Conservation (phyloP, 2,888 invertebrate species). For the Melolontha melolontha region DNA sequence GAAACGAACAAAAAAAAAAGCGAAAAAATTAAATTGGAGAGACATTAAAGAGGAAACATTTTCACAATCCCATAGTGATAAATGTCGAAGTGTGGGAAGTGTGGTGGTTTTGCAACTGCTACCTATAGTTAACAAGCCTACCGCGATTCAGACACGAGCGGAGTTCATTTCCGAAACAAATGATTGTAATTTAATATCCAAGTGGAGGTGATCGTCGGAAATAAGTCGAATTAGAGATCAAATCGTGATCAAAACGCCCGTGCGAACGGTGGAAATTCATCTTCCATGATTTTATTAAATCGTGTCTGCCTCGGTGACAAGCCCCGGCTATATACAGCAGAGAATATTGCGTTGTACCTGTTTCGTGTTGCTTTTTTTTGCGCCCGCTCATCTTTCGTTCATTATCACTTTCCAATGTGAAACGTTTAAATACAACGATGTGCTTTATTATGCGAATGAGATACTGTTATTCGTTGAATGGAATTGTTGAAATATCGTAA, state of each 20-base stretch:
- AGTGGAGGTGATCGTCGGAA: slow-evolving; percentile 59
- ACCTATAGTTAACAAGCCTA: slow-evolving; percentile 61
- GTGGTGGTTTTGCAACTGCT: slow-evolving; percentile 53
- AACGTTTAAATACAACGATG: neutral
- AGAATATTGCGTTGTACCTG: slow-evolving; percentile 9
- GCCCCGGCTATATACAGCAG: neutral
- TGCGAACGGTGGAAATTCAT: slow-evolving; percentile 6
- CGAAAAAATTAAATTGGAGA: slow-evolving; percentile 3
- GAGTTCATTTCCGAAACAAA: slow-evolving; percentile 67
- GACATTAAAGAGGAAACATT: slow-evolving; percentile 1
- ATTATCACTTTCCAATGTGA: slow-evolving; percentile 22
- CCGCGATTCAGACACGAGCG: slow-evolving; percentile 65
- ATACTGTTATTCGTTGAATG: neutral
- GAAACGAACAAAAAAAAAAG: slow-evolving; percentile 1
- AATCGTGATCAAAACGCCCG: slow-evolving; percentile 37
- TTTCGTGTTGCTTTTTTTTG: slow-evolving; percentile 7
- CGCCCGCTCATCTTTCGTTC: slow-evolving; percentile 9
- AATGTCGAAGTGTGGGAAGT: slow-evolving; percentile 15
- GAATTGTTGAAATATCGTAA: too few species aligned
- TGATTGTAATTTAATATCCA: slow-evolving; percentile 66
- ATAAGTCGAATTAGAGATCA: slow-evolving; percentile 60
- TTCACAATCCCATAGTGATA: neutral
- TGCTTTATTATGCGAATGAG: slow-evolving; percentile 16
- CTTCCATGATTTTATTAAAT: slow-evolving; percentile 22
- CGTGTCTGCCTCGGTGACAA: neutral